Evolutionary conservation across 30 jellyfish, hydroid and myxozoan genomes (phyloP).

Genomic region (Turritopsis dohrnii): DNA sequence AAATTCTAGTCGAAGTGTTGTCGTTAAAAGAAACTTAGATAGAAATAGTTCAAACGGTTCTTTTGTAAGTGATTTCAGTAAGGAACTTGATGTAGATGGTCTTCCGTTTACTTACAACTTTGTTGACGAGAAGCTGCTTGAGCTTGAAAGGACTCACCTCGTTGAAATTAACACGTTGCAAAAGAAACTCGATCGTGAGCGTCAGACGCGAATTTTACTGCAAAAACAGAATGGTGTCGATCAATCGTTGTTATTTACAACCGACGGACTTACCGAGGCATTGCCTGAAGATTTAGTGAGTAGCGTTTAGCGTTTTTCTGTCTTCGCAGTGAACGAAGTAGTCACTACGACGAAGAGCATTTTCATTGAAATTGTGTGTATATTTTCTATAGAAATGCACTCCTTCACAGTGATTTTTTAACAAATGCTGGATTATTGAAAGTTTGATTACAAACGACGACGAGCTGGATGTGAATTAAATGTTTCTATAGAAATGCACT

Average conservation of each 20-base stretch:
- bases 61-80: conserved; percentile 17
- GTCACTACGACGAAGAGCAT: too few relatives aligned
- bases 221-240: conserved; percentile 21
- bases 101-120: conserved; percentile 41
- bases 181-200: conserved; percentile 60
- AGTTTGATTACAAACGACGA: too few relatives aligned
- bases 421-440: too few relatives aligned
- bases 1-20: background rate
- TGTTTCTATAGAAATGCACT: too few relatives aligned
- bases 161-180: conserved; percentile 53
- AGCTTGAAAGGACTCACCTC: conserved; percentile 42
- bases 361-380: too few relatives aligned
- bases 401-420: too few relatives aligned
- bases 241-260: background rate
- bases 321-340: too few relatives aligned
- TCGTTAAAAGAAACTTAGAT: background rate
- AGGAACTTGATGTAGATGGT: conserved; percentile 70
- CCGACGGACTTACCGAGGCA: conserved; percentile 34
- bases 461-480: too few relatives aligned
- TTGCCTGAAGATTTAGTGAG: conserved; percentile 55
- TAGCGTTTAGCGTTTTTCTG: conserved; percentile 62
- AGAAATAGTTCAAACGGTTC: background rate
- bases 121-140: conserved; percentile 48
- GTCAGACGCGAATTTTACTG: conserved; percentile 55
- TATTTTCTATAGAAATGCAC: too few relatives aligned